Conservation (phyloP, 2,888 invertebrate genomes). For the Drosophila fulvimacula region DNA sequence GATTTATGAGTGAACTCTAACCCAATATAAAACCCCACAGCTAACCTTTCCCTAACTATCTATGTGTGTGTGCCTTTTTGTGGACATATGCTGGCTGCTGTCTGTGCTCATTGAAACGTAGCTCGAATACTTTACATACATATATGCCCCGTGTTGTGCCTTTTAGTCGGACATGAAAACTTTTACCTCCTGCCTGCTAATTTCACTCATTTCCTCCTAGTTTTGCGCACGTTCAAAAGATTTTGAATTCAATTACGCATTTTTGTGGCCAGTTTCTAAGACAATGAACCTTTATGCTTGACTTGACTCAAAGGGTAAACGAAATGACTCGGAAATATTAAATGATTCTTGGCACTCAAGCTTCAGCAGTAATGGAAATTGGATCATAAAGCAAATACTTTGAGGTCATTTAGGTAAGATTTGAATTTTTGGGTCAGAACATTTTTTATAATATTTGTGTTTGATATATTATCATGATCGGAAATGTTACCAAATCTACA, state of each 20-base stretch:
- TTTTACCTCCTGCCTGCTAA: constrained; percentile 44
- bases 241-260: constrained; percentile 60
- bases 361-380: neutral
- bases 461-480: neutral
- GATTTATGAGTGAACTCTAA: constrained; percentile 60
- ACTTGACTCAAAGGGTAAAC: constrained; percentile 11
- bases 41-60: neutral
- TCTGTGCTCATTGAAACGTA: constrained; percentile 59
- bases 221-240: constrained; percentile 50
- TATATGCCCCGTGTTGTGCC: neutral
- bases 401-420: neutral
- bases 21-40: constrained; percentile 1
- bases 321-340: constrained; percentile 32
- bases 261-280: constrained; percentile 41
- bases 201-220: constrained; percentile 58
- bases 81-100: constrained; percentile 36
- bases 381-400: constrained; percentile 1
- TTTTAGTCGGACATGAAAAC: constrained; percentile 21
- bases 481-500: neutral
- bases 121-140: constrained; percentile 40
- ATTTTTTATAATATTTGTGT: neutral
- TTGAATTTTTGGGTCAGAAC: neutral
- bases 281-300: constrained; percentile 31
- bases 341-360: neutral
- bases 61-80: constrained; percentile 40